A percentile compares a stretch with the other conserved stretches of the same genome.
Conservation (phyloP, 2,797 vertebrate genomes). For the Mareca strepera region DNA sequence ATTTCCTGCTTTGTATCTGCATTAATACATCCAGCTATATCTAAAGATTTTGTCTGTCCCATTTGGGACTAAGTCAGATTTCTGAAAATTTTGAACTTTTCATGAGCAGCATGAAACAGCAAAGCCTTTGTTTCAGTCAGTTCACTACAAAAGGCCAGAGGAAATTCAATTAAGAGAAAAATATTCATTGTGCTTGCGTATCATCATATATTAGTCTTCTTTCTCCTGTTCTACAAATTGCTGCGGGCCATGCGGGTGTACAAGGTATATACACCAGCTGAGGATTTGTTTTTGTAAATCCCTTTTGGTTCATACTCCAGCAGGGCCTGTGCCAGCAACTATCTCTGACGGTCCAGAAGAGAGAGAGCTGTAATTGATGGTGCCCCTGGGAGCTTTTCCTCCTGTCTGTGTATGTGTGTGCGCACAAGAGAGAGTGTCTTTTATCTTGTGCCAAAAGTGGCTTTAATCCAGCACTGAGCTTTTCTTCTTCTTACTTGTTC, state of each 20-base stretch:
- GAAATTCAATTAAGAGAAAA: conserved; percentile 48
- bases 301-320: conserved; percentile 25
- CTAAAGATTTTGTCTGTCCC: neutral
- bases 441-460: conserved; percentile 64
- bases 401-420: neutral
- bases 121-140: conserved; percentile 32
- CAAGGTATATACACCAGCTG: neutral
- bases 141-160: neutral
- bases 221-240: conserved; percentile 13
- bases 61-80: neutral
- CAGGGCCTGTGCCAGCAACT: conserved; percentile 41
- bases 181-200: neutral
- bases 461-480: conserved; percentile 35
- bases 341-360: conserved; percentile 46
- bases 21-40: neutral
- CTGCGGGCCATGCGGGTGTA: conserved; percentile 24
- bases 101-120: neutral
- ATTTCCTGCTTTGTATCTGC: neutral
- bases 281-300: conserved; percentile 55
- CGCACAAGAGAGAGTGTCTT: neutral
- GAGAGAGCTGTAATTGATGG: conserved; percentile 58
- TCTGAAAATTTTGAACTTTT: neutral
- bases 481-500: conserved; percentile 22
- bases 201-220: neutral
- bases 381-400: conserved; percentile 50